A percentile compares a stretch with the other conserved stretches of the same genome.
phyloP scores from a whole-genome alignment of 2,113 vertebrate genomes.

The Aix galericulata region DNA sequence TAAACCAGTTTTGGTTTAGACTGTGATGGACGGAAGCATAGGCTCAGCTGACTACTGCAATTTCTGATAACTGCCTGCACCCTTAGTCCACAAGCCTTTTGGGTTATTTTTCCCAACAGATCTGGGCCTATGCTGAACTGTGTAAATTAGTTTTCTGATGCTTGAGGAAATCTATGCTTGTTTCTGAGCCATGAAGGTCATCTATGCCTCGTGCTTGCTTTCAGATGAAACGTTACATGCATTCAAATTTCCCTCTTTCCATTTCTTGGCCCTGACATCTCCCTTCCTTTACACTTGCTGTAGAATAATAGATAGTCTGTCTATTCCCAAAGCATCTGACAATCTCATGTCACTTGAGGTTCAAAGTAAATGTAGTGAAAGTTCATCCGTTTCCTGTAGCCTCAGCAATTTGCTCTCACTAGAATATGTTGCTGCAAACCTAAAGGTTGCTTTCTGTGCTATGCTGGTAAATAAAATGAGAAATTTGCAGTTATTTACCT shows the following conservation, averaged over 20 bases:
- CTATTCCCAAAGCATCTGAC: not conserved
- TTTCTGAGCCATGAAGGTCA: not conserved
- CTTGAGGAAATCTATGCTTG: not conserved
- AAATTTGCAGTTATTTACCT: not conserved
- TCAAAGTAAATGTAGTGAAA: slow-evolving; percentile 19
- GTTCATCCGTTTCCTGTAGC: not conserved
- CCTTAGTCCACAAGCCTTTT: not conserved
- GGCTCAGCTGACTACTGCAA: not conserved
- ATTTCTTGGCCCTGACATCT: not conserved
- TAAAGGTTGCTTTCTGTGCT: not conserved
- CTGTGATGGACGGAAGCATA: not conserved
- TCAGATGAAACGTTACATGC: not conserved
- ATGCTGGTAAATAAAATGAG: not conserved
- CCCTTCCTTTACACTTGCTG: not conserved
- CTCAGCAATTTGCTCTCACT: not conserved
- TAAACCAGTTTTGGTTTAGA: not conserved
- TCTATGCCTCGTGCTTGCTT: not conserved
- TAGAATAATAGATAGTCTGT: not conserved
- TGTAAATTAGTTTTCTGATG: not conserved
- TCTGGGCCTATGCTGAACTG: rapidly evolving
- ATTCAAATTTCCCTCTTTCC: not conserved
- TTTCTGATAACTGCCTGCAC: not conserved
- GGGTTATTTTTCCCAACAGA: not conserved
- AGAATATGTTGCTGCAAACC: not conserved
- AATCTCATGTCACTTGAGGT: not conserved